These are phyloP conservation scores for Drosophila kepulauana DNA, from an alignment of 1,140 invertebrate genomes.

Conservation along the genomic window DNA sequence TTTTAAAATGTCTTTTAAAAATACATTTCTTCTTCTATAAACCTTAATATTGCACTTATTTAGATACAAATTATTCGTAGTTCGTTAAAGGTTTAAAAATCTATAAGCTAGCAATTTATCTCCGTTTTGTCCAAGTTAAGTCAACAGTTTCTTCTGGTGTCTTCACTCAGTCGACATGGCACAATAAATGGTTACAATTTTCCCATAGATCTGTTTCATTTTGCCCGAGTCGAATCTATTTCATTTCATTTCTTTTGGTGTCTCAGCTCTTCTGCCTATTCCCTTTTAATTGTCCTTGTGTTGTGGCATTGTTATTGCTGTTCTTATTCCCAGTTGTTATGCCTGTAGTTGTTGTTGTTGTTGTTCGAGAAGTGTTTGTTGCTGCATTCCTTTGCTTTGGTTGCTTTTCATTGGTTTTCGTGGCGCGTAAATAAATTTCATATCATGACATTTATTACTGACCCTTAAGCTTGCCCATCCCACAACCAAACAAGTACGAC, in stretches of 20 bases:
- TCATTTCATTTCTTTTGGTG: constrained; percentile 21
- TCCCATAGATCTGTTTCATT: constrained; percentile 33
- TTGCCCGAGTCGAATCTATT: constrained; percentile 19
- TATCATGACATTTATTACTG: constrained; percentile 83
- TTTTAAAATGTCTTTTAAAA: too few species aligned
- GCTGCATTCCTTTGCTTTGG: constrained; percentile 77
- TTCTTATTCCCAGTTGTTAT: constrained; percentile 28
- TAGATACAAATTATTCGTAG: background rate
- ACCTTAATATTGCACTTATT: background rate
- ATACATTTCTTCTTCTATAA: too few species aligned
- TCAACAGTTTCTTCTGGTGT: background rate
- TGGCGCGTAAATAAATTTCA: constrained; percentile 81
- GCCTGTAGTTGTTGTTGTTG: constrained; percentile 64
- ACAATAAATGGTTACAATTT: constrained; percentile 36
- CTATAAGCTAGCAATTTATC: background rate
- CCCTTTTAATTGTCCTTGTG: constrained; percentile 52
- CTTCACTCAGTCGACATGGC: background rate
- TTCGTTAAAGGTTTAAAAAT: background rate
- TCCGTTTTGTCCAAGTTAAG: background rate
- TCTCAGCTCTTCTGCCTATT: constrained; percentile 34
- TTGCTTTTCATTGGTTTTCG: constrained; percentile 66
- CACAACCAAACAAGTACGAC: constrained; percentile 38
- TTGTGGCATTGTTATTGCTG: constrained; percentile 62
- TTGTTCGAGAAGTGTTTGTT: constrained; percentile 42
- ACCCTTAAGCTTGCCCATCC: constrained; percentile 67